Percentiles rank a stretch among this genome's conserved stretches.
phyloP scores from a whole-genome alignment of 2,797 vertebrate genomes.

The Leptatherina wallacei region DNA sequence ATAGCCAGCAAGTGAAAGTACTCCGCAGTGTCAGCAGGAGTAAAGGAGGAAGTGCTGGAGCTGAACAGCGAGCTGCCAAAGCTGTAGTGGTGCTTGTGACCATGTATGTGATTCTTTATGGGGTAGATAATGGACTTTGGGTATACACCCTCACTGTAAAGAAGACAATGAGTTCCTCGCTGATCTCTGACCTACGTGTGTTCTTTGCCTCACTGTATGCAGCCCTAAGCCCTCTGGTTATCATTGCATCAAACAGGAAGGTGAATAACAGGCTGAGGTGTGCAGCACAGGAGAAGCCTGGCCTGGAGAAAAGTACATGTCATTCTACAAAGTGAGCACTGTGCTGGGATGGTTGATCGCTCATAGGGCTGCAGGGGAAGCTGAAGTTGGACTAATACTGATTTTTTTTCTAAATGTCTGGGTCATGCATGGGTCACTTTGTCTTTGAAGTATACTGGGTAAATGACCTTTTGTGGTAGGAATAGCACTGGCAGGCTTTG shows the following conservation, averaged over 20 bases:
- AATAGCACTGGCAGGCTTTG: not conserved
- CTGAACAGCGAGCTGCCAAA: conserved; percentile 78
- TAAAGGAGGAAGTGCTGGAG: conserved; percentile 22
- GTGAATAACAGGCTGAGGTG: conserved; percentile 76
- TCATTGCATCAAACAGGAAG: conserved; percentile 82
- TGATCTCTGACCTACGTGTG: conserved; percentile 81
- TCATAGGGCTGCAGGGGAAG: conserved; percentile 17
- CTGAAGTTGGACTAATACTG: conserved; percentile 9
- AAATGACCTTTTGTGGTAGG: not conserved
- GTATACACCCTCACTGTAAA: conserved; percentile 80
- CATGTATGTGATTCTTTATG: conserved; percentile 80
- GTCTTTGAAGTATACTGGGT: conserved; percentile 14
- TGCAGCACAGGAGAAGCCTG: conserved; percentile 33
- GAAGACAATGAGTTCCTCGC: conserved; percentile 72
- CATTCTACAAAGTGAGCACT: conserved; percentile 49
- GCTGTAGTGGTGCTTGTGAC: conserved; percentile 78
- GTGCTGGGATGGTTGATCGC: conserved; percentile 13
- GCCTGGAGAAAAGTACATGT: conserved; percentile 32
- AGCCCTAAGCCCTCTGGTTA: conserved; percentile 79
- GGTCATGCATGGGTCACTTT: conserved; percentile 15
- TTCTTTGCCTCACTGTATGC: conserved; percentile 84
- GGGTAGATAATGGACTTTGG: conserved; percentile 83
- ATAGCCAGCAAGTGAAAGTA: conserved; percentile 74
- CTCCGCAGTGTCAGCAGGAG: conserved; percentile 46
- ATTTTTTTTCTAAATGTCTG: conserved; percentile 1